Evolutionary conservation across 2,113 vertebrate species (phyloP).

Genomic region (Clarias macrocephalus): DNA sequence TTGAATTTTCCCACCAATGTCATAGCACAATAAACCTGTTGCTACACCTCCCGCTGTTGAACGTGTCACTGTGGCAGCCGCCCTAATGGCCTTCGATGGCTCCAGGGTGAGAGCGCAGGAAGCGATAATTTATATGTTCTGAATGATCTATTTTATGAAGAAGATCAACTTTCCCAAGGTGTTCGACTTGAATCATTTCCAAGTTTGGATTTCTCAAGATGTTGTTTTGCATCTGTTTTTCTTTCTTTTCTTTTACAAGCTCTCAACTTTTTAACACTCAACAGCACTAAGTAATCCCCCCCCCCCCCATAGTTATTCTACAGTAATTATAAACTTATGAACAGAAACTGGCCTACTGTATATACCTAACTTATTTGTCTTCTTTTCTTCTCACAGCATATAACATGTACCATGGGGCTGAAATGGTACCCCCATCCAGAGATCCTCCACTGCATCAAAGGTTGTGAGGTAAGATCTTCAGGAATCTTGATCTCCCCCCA

Average conservation of each 20-base stretch:
- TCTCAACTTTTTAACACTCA: not conserved
- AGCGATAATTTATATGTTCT: not conserved
- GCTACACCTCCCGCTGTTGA: conserved; percentile 2
- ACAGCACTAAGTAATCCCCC: not conserved
- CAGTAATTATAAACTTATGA: not conserved
- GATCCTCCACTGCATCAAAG: conserved; percentile 91
- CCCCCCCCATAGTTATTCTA: not conserved
- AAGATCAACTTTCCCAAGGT: conserved; percentile 34
- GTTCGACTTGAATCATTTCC: conserved; percentile 9
- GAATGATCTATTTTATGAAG: conserved; percentile 21
- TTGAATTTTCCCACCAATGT: conserved; percentile 3
- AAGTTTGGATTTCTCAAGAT: not conserved
- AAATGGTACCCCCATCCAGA: conserved; percentile 94
- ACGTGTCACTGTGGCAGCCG: not conserved
- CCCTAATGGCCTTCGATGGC: not conserved
- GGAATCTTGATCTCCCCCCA: not conserved
- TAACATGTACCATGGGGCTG: conserved; percentile 90
- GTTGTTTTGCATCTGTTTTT: not conserved
- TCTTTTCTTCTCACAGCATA: conserved; percentile 72
- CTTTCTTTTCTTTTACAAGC: not conserved
- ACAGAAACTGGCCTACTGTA: not conserved
- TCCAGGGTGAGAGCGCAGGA: not conserved
- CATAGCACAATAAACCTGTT: not conserved
- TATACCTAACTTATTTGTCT: not conserved
- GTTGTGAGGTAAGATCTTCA: conserved; percentile 87